These are phyloP conservation scores for Automeris io DNA, from an alignment of 2,888 invertebrate species.

Conservation along the genomic window DNA sequence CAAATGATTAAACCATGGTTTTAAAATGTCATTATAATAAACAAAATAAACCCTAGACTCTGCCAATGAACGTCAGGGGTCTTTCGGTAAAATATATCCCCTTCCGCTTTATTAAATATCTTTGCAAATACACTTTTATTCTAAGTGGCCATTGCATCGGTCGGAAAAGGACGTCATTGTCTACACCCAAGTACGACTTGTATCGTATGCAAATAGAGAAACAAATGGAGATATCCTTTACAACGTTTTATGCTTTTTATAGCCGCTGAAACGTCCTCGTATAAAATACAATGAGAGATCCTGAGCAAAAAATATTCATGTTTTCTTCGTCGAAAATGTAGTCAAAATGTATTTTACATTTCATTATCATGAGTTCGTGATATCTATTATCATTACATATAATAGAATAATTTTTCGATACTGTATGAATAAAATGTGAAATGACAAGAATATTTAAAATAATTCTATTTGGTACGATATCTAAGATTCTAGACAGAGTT, in stretches of 20 bases:
- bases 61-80: conserved; percentile 20
- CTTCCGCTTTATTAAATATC: conserved; percentile 77
- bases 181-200: conserved; percentile 48
- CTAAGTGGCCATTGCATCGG: conserved; percentile 58
- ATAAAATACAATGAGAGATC: conserved; percentile 42
- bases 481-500: too few relatives aligned
- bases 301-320: conserved; percentile 30
- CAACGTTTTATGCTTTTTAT: conserved; percentile 65
- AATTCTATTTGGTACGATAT: too few relatives aligned
- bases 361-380: conserved; percentile 11
- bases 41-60: conserved; percentile 2
- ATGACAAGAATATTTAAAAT: too few relatives aligned
- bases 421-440: too few relatives aligned
- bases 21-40: too few relatives aligned
- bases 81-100: conserved; percentile 57
- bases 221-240: conserved; percentile 55
- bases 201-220: conserved; percentile 71
- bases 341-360: conserved; percentile 19
- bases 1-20: too few relatives aligned
- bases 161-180: conserved; percentile 59
- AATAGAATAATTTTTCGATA: conserved; percentile 6
- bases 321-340: conserved; percentile 29
- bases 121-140: conserved; percentile 76
- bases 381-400: conserved; percentile 11
- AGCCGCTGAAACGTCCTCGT: conserved; percentile 31